Evolutionary conservation across 2,797 vertebrate species (phyloP).

Genomic region (Anniella stebbinsi): DNA sequence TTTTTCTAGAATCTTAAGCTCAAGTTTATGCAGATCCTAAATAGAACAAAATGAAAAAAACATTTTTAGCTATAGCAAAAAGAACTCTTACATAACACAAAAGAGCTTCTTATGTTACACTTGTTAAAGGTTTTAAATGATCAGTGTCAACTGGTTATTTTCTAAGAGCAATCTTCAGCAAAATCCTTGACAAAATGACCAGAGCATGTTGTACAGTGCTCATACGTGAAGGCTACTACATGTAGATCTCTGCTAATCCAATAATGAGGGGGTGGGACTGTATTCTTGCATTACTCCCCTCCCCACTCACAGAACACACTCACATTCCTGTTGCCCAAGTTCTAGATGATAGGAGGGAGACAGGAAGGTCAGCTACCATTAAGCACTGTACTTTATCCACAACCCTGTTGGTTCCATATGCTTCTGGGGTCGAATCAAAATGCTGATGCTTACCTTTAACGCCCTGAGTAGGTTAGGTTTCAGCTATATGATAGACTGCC

Average conservation of each 20-base stretch:
- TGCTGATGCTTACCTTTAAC: neutral
- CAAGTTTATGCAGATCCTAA: slow-evolving; percentile 88
- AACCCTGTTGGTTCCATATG: neutral
- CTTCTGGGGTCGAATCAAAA: neutral
- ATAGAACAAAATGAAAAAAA: slow-evolving; percentile 24
- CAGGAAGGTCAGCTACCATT: neutral
- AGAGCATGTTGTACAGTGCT: neutral
- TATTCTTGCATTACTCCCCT: neutral
- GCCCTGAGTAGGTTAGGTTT: neutral
- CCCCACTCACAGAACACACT: neutral
- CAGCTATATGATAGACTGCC: too few species aligned
- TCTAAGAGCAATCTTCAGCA: neutral
- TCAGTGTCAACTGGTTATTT: neutral
- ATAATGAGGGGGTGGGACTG: neutral
- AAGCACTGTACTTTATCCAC: neutral
- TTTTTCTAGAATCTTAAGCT: slow-evolving; percentile 83
- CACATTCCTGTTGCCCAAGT: neutral
- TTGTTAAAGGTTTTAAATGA: neutral
- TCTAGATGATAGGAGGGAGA: neutral
- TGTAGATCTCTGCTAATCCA: neutral
- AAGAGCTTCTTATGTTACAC: neutral
- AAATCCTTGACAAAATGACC: neutral
- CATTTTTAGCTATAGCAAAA: neutral
- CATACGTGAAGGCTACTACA: neutral
- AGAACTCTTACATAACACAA: neutral